A percentile compares a stretch with the other conserved stretches of the same genome.
phyloP scores from a whole-genome alignment of 2,797 vertebrate species.

The Fistularia commersonii region DNA sequence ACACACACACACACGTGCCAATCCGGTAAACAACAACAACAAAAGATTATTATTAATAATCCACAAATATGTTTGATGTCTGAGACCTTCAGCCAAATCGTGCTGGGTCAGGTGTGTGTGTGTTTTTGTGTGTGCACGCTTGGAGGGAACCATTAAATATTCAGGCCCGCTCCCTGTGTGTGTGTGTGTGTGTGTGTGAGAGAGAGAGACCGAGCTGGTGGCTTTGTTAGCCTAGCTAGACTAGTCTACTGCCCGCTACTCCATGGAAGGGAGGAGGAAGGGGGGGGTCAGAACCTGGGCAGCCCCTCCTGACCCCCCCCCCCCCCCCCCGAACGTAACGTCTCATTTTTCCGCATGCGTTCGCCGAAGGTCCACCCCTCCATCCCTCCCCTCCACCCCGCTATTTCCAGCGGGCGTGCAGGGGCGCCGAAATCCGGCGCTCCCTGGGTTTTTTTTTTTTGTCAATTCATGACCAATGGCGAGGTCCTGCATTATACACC shows the following conservation, averaged over 20 bases:
- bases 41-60: too few relatives aligned
- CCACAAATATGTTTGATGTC: too few relatives aligned
- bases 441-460: constrained; percentile 69
- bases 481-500: constrained; percentile 78
- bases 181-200: too few relatives aligned
- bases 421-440: constrained; percentile 64
- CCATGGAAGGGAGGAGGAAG: constrained; percentile 32
- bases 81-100: too few relatives aligned
- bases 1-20: too few relatives aligned
- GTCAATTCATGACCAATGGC: constrained; percentile 79
- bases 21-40: too few relatives aligned
- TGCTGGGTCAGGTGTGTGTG: too few relatives aligned
- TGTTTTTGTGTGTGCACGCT: too few relatives aligned
- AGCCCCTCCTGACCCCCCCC: neutral
- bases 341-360: constrained; percentile 50
- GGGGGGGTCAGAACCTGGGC: too few relatives aligned
- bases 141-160: too few relatives aligned
- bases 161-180: too few relatives aligned
- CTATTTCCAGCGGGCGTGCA: constrained; percentile 68
- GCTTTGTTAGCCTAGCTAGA: constrained; percentile 84
- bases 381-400: constrained; percentile 45
- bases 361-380: constrained; percentile 24
- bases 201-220: constrained; percentile 80
- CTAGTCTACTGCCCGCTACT: constrained; percentile 45
- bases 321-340: constrained; percentile 77